Evolutionary conservation across 2,113 vertebrate genomes (phyloP).

Genomic region (Mastomys coucha): DNA sequence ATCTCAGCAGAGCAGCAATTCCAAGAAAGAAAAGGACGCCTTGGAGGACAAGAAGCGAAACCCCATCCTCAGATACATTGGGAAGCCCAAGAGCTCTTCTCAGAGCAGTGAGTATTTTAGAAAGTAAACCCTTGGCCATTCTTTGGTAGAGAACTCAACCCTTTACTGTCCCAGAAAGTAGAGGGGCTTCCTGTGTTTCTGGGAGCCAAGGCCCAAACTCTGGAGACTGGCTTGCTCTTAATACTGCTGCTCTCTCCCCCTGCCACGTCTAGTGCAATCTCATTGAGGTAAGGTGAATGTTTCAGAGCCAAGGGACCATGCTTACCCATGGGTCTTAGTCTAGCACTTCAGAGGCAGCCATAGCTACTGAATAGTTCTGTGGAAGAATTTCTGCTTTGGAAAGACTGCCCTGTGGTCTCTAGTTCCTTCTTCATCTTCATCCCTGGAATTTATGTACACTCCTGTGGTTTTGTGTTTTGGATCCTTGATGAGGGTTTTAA

Average conservation of each 20-base stretch:
- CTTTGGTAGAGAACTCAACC: not conserved
- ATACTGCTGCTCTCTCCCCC: not conserved
- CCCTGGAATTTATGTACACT: not conserved
- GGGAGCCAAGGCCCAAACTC: not conserved
- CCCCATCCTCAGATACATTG: slow-evolving; percentile 97
- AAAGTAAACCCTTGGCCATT: not conserved
- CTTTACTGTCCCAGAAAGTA: not conserved
- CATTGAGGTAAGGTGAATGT: not conserved
- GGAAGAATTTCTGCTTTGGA: not conserved
- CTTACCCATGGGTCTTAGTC: not conserved
- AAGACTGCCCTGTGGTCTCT: too few relatives aligned
- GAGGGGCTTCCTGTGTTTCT: not conserved
- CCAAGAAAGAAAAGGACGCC: slow-evolving; percentile 91
- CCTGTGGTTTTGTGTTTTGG: not conserved
- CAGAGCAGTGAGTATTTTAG: slow-evolving; percentile 93
- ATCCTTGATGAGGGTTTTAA: not conserved
- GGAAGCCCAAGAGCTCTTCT: slow-evolving; percentile 92
- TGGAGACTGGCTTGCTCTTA: not conserved
- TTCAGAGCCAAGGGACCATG: not conserved
- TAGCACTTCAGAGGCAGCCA: not conserved
- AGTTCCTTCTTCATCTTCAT: not conserved
- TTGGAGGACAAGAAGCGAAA: slow-evolving; percentile 94
- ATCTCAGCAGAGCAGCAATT: slow-evolving; percentile 89
- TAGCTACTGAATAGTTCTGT: not conserved
- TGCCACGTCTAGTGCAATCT: not conserved